phyloP scores from a whole-genome alignment of 2,888 invertebrate genomes.

The Acleris holmiana region DNA sequence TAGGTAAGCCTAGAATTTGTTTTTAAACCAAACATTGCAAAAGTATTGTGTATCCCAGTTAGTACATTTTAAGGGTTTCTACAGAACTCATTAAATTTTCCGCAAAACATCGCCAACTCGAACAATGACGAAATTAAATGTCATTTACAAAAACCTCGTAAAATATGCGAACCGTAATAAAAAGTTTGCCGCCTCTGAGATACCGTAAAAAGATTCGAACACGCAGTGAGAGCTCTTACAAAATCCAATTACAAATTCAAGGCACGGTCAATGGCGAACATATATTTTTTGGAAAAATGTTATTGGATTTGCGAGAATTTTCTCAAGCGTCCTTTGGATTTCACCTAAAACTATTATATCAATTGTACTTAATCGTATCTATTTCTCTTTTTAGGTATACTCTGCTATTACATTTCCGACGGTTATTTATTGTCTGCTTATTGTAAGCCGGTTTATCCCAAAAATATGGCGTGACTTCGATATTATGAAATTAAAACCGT shows the following conservation, averaged over 20 bases:
- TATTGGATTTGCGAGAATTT: slow-evolving; percentile 49
- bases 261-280: slow-evolving; percentile 53
- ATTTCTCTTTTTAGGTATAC: too few relatives aligned
- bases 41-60: too few relatives aligned
- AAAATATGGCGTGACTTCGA: slow-evolving; percentile 49
- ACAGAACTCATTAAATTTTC: slow-evolving; percentile 43
- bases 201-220: slow-evolving; percentile 50
- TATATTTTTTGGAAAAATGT: slow-evolving; percentile 67
- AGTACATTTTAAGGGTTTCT: slow-evolving; percentile 23
- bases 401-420: slow-evolving; percentile 14
- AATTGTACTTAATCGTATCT: slow-evolving; percentile 41
- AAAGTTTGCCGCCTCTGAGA: slow-evolving; percentile 29
- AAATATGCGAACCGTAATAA: slow-evolving; percentile 43
- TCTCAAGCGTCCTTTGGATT: slow-evolving; percentile 5
- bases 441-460: slow-evolving; percentile 48
- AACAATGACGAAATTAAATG: slow-evolving; percentile 47
- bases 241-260: slow-evolving; percentile 66
- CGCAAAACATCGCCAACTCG: slow-evolving; percentile 40
- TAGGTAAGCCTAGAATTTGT: too few relatives aligned
- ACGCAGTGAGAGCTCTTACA: slow-evolving; percentile 54
- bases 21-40: too few relatives aligned
- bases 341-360: slow-evolving; percentile 35
- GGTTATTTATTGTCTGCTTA: slow-evolving; percentile 47
- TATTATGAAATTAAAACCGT: slow-evolving; percentile 58
- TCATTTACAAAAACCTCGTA: slow-evolving; percentile 40